phyloP scores from a whole-genome alignment of 2,113 vertebrate genomes.

The Phycodurus eques region DNA sequence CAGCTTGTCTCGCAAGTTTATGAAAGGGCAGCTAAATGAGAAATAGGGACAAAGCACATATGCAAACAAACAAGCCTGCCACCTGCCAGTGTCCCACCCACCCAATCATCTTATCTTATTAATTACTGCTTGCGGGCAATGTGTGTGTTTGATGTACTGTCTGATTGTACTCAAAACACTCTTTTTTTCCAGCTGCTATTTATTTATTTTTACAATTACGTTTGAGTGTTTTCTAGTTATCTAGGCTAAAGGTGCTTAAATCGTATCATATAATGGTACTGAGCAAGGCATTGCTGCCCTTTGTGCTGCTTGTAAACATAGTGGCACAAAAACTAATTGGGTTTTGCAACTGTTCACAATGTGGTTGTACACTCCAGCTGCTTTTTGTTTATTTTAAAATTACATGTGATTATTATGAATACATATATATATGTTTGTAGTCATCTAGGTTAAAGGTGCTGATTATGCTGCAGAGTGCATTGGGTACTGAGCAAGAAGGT shows the following conservation, averaged over 20 bases:
- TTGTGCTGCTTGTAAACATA: neutral
- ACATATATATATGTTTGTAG: too few relatives aligned
- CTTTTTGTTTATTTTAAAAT: too few relatives aligned
- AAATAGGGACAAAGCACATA: neutral
- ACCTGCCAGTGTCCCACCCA: conserved; percentile 3
- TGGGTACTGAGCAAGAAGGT: too few relatives aligned
- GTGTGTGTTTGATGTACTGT: neutral
- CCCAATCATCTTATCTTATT: neutral
- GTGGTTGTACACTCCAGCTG: too few relatives aligned
- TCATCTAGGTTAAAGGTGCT: too few relatives aligned
- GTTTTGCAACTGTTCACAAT: neutral
- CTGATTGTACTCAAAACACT: neutral
- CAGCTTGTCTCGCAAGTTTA: conserved; percentile 26
- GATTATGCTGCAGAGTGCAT: too few relatives aligned
- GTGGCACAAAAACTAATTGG: neutral
- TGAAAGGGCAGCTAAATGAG: conserved; percentile 9
- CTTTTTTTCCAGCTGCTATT: neutral
- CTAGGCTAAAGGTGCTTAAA: neutral
- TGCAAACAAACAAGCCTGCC: neutral
- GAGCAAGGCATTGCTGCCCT: neutral
- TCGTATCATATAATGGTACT: neutral
- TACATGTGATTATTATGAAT: too few relatives aligned
- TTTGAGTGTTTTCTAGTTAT: neutral
- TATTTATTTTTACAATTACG: neutral
- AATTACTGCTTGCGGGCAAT: neutral